Conservation (phyloP, 2,888 invertebrate genomes). For the Calliopum simillimum region DNA sequence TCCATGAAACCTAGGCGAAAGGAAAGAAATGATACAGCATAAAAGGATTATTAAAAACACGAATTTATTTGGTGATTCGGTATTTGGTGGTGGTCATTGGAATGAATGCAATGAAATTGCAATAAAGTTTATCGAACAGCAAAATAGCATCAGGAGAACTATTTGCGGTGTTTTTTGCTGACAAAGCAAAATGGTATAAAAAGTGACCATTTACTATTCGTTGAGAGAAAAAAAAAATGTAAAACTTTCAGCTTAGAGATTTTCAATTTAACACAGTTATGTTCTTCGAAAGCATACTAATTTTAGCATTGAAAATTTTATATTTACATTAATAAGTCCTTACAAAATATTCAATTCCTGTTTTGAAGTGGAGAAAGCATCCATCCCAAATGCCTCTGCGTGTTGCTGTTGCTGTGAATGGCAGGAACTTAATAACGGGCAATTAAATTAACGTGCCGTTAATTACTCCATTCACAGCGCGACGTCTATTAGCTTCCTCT, state of each 20-base stretch:
- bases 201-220: too few relatives aligned
- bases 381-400: not conserved
- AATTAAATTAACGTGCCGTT: conserved; percentile 29
- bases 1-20: conserved; percentile 81
- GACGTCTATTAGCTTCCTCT: too few relatives aligned
- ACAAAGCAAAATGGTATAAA: too few relatives aligned
- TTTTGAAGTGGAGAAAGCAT: not conserved
- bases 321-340: too few relatives aligned
- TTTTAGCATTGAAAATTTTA: too few relatives aligned
- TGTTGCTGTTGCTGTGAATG: not conserved
- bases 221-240: too few relatives aligned
- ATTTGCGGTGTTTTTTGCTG: too few relatives aligned
- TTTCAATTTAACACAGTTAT: too few relatives aligned
- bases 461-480: conserved; percentile 16
- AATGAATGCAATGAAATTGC: conserved; percentile 7
- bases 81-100: not conserved
- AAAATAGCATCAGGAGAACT: too few relatives aligned
- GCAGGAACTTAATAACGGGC: conserved; percentile 17
- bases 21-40: not conserved
- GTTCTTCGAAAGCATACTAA: too few relatives aligned
- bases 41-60: conserved; percentile 28
- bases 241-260: too few relatives aligned
- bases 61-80: conserved; percentile 14
- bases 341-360: not conserved
- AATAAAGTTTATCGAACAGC: too few relatives aligned